Conservation (phyloP, 2,888 invertebrate genomes). For the Drosophila hamatofila region DNA sequence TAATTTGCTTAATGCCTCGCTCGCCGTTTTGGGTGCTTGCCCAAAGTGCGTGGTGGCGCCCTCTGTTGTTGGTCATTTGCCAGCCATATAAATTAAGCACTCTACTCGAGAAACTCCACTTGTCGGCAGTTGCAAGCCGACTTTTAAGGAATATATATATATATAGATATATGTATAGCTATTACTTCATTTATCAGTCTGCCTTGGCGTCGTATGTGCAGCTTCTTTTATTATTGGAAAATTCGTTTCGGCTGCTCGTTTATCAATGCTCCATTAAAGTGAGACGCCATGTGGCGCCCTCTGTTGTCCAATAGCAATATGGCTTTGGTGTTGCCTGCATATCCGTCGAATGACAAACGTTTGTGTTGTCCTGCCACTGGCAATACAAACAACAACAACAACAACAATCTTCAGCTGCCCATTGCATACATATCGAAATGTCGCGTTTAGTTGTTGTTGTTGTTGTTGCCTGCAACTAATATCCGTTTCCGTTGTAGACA, state of each 20-base stretch:
- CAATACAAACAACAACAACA: constrained; percentile 29
- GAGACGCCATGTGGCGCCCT: constrained; percentile 70
- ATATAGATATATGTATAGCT: constrained; percentile 6
- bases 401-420: constrained; percentile 34
- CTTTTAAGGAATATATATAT: constrained; percentile 12
- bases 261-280: constrained; percentile 76
- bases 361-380: constrained; percentile 62
- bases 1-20: constrained; percentile 75
- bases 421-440: constrained; percentile 55
- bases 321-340: constrained; percentile 66
- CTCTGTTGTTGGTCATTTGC: constrained; percentile 65
- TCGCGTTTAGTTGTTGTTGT: constrained; percentile 41
- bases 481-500: constrained; percentile 84
- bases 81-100: constrained; percentile 58
- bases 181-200: constrained; percentile 71
- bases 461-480: constrained; percentile 77
- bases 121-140: constrained; percentile 39
- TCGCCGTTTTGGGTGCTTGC: constrained; percentile 43
- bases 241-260: constrained; percentile 55
- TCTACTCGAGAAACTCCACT: constrained; percentile 32
- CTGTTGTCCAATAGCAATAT: constrained; percentile 76
- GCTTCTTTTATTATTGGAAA: constrained; percentile 52
- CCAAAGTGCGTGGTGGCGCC: constrained; percentile 53
- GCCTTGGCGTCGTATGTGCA: constrained; percentile 30
- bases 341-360: constrained; percentile 75